These are phyloP conservation scores for Agrotis puta DNA, from an alignment of 2,888 invertebrate species.

Conservation along the genomic window DNA sequence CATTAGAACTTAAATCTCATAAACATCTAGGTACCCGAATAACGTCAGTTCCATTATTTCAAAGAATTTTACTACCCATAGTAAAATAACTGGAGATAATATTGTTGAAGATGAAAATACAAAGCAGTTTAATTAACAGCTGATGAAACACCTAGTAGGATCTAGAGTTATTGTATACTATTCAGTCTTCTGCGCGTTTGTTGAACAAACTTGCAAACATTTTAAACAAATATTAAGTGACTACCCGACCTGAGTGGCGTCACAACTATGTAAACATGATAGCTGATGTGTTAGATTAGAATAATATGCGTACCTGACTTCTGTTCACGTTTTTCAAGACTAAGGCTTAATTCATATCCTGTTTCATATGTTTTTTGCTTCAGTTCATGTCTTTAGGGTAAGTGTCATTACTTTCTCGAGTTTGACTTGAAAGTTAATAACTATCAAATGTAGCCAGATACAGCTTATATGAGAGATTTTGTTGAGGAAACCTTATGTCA, in stretches of 20 bases:
- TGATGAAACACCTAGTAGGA: conserved; percentile 17
- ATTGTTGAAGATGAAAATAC: background rate
- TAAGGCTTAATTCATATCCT: conserved; percentile 44
- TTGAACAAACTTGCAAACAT: conserved; percentile 55
- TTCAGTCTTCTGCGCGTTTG: conserved; percentile 31
- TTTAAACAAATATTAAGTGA: conserved; percentile 63
- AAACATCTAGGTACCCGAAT: too few species aligned
- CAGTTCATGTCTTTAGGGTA: background rate
- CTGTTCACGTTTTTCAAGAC: conserved; percentile 35
- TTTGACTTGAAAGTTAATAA: background rate
- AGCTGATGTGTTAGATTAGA: conserved; percentile 47
- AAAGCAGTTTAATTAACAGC: conserved; percentile 11
- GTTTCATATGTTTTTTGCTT: conserved; percentile 26
- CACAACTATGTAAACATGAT: conserved; percentile 48
- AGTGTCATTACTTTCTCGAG: background rate
- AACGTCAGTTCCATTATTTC: too few species aligned
- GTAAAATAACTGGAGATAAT: background rate
- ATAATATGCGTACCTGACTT: conserved; percentile 44
- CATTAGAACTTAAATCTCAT: too few species aligned
- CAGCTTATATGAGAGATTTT: too few species aligned
- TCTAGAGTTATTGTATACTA: conserved; percentile 40
- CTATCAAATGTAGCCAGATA: background rate
- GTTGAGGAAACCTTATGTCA: background rate
- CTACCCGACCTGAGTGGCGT: conserved; percentile 44
- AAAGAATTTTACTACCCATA: too few species aligned